phyloP scores from a whole-genome alignment of 2,797 vertebrate species.

The Alauda arvensis region DNA sequence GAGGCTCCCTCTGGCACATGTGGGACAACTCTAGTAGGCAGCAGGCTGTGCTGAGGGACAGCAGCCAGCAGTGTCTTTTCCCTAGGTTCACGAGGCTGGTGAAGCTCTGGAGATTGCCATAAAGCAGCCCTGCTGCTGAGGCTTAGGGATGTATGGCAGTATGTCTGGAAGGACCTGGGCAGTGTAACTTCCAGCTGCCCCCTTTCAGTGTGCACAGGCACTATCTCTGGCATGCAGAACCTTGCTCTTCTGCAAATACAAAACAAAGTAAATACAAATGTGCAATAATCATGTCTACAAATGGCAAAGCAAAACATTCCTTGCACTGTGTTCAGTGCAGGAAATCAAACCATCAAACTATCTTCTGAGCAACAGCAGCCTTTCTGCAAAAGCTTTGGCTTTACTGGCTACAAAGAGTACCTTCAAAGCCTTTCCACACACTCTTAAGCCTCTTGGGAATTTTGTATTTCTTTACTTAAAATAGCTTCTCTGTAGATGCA shows the following conservation, averaged over 20 bases:
- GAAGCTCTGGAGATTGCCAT: background rate
- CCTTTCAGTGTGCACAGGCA: background rate
- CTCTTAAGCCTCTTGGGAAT: background rate
- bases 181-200: background rate
- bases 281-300: background rate
- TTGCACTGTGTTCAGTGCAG: background rate
- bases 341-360: background rate
- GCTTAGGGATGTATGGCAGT: accelerated
- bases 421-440: background rate
- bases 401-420: background rate
- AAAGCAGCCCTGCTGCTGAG: background rate
- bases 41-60: background rate
- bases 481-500: background rate
- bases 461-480: background rate
- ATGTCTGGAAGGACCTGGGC: background rate
- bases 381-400: background rate
- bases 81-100: background rate
- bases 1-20: background rate
- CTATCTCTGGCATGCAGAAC: background rate
- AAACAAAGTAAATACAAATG: background rate
- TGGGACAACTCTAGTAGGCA: background rate
- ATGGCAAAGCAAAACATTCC: background rate
- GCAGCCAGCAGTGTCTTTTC: background rate
- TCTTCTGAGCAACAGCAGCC: background rate
- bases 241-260: background rate